These are phyloP conservation scores for Aleiodes sp. DNA, from an alignment of 1,140 invertebrate genomes.

Conservation along the genomic window DNA sequence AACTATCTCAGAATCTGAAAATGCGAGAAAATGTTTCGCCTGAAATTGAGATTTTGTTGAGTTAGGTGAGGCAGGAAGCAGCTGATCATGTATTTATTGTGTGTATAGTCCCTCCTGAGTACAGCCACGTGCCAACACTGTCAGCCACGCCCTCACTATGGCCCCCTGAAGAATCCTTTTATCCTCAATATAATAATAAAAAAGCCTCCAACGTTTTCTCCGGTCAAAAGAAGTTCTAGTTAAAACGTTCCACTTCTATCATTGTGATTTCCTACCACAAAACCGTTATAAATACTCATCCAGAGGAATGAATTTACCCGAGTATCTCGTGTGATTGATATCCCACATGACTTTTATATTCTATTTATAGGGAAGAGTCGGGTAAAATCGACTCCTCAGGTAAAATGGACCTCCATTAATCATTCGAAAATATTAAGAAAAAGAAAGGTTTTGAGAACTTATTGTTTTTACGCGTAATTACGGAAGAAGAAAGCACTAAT, in stretches of 20 bases:
- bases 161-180: constrained; percentile 2
- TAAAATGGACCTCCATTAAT: too few species aligned
- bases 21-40: too few species aligned
- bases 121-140: constrained; percentile 28
- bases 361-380: too few species aligned
- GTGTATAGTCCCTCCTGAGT: background rate
- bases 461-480: too few species aligned
- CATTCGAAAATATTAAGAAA: background rate
- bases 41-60: background rate
- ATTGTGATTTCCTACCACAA: constrained; percentile 10
- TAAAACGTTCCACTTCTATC: background rate
- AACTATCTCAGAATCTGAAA: too few species aligned
- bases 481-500: too few species aligned
- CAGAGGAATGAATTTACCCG: background rate
- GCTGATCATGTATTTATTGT: constrained; percentile 23
- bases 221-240: background rate
- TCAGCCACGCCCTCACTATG: background rate
- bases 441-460: background rate
- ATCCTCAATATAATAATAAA: background rate
- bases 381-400: too few species aligned
- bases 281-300: constrained; percentile 8
- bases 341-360: constrained; percentile 7
- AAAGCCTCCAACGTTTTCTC: background rate
- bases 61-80: constrained; percentile 26
- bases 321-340: constrained; percentile 1